These are phyloP conservation scores for Neoscelio sp. DNA, from an alignment of 2,888 invertebrate genomes.

Conservation along the genomic window DNA sequence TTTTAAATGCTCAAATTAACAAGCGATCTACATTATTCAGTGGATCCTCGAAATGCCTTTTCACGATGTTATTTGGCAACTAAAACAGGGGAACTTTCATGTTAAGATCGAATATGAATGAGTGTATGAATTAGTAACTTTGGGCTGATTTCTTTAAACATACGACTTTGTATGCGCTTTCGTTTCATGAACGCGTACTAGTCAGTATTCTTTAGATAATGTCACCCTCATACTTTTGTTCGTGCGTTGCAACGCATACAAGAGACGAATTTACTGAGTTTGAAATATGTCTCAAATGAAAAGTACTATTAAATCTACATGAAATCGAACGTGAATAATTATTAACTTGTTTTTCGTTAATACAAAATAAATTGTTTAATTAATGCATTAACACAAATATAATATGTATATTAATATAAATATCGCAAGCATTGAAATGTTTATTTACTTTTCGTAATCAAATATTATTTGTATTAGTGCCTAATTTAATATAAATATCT, in stretches of 20 bases:
- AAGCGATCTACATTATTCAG: neutral
- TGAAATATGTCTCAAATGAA: neutral
- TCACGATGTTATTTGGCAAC: neutral
- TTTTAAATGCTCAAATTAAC: conserved; percentile 1
- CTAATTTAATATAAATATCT: too few relatives aligned
- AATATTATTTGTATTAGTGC: neutral
- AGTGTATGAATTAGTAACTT: neutral
- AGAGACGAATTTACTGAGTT: neutral
- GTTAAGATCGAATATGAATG: neutral
- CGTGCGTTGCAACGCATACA: neutral
- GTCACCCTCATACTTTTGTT: conserved; percentile 8
- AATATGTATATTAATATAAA: too few relatives aligned
- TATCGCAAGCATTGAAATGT: too few relatives aligned
- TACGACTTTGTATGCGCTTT: conserved; percentile 10
- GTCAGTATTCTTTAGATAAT: conserved; percentile 3
- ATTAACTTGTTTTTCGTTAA: neutral
- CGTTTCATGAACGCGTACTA: conserved; percentile 11
- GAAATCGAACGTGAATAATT: neutral
- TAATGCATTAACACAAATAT: too few relatives aligned
- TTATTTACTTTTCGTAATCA: neutral
- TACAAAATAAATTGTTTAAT: neutral
- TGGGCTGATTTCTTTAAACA: neutral
- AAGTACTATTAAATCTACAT: neutral
- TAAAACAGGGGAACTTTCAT: conserved; percentile 4
- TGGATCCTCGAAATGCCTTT: neutral